Evolutionary conservation across 2,113 vertebrate species (phyloP).

Genomic region (Triplophysa rosa): DNA sequence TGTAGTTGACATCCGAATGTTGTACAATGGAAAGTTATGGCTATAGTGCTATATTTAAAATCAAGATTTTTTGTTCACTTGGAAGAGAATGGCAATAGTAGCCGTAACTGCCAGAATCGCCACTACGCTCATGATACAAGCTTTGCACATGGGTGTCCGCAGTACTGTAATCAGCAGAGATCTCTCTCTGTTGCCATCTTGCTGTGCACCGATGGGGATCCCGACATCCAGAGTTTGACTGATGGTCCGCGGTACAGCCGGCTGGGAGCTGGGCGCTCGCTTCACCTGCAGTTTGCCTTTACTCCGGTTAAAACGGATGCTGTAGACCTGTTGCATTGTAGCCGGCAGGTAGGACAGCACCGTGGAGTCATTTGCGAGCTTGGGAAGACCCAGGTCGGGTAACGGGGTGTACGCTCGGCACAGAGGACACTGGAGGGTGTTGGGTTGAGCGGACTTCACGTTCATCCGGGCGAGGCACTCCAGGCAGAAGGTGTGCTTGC

Average conservation of each 20-base stretch:
- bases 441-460: slow-evolving; percentile 70
- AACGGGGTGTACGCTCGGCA: slow-evolving; percentile 72
- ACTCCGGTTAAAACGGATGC: slow-evolving; percentile 74
- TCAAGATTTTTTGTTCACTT: neutral
- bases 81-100: slow-evolving; percentile 55
- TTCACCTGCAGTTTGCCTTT: slow-evolving; percentile 75
- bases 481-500: slow-evolving; percentile 80
- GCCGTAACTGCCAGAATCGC: slow-evolving; percentile 62
- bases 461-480: slow-evolving; percentile 81
- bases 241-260: neutral
- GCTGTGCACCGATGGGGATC: slow-evolving; percentile 44
- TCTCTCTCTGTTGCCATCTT: accelerated
- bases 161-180: slow-evolving; percentile 50
- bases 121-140: slow-evolving; percentile 52
- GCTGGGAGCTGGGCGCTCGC: slow-evolving; percentile 50
- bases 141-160: slow-evolving; percentile 41
- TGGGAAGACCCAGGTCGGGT: slow-evolving; percentile 73
- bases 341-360: slow-evolving; percentile 74
- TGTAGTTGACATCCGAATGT: neutral
- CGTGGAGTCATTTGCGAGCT: slow-evolving; percentile 65
- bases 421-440: slow-evolving; percentile 76
- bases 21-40: neutral
- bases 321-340: slow-evolving; percentile 78
- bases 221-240: slow-evolving; percentile 70
- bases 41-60: neutral